These are phyloP conservation scores for Philereme vetulata DNA, from an alignment of 2,888 invertebrate species.

Conservation along the genomic window DNA sequence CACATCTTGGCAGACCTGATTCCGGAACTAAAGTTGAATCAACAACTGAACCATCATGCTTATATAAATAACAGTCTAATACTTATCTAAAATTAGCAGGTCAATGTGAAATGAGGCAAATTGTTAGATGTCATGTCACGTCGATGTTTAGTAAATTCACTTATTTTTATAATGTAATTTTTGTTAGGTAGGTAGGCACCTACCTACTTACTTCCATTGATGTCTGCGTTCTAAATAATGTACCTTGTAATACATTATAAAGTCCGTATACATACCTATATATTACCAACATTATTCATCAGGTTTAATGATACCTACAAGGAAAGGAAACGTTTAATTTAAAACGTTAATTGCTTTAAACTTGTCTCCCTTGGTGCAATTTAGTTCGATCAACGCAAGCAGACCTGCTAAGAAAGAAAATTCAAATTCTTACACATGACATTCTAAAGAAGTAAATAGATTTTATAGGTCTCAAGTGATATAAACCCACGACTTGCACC, in stretches of 20 bases:
- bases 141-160: neutral
- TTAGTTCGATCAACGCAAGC: constrained; percentile 1
- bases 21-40: constrained; percentile 11
- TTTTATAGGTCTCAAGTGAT: neutral
- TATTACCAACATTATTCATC: no score
- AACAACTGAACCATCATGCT: constrained; percentile 1
- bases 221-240: no score
- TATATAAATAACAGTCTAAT: constrained; percentile 6
- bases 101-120: constrained; percentile 12
- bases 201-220: no score
- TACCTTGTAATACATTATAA: no score
- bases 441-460: neutral
- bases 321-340: constrained; percentile 7
- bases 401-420: neutral
- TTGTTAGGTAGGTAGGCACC: neutral
- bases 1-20: neutral
- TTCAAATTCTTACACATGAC: neutral
- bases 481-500: constrained; percentile 11
- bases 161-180: no score
- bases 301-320: neutral
- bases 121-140: neutral
- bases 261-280: no score
- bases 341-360: constrained; percentile 3
- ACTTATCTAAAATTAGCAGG: constrained; percentile 14
- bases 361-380: constrained; percentile 17